phyloP scores from a whole-genome alignment of 1,140 invertebrate species.

The Meloidogyne hapla region DNA sequence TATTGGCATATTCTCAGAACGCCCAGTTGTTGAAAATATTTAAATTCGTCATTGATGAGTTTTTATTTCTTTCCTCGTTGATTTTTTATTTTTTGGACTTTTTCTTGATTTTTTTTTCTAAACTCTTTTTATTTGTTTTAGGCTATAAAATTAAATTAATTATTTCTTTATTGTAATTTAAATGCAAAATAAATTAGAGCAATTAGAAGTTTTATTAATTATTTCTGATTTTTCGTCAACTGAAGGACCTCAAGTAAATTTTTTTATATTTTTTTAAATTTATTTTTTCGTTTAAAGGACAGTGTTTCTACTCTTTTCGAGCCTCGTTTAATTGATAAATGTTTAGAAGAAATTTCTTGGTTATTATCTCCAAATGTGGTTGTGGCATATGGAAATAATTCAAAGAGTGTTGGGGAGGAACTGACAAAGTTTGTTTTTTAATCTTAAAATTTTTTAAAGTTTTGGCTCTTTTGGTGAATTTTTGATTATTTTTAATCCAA shows the following conservation, averaged over 20 bases:
- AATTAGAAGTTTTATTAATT: not conserved
- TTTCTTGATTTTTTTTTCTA: too few relatives aligned
- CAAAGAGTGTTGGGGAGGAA: not conserved
- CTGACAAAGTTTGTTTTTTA: constrained; percentile 17
- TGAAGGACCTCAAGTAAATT: too few relatives aligned
- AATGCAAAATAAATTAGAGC: not conserved
- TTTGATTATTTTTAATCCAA: not conserved
- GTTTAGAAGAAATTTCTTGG: constrained; percentile 29
- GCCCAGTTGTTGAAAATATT: too few relatives aligned
- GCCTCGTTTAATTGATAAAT: constrained; percentile 24
- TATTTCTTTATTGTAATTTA: not conserved
- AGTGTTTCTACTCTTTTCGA: not conserved
- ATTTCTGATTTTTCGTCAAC: not conserved
- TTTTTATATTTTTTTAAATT: not conserved
- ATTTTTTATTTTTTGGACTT: too few relatives aligned
- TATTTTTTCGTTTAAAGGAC: not conserved
- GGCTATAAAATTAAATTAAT: not conserved
- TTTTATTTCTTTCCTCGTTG: too few relatives aligned
- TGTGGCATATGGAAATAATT: constrained; percentile 21
- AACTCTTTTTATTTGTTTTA: too few relatives aligned
- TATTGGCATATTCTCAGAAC: too few relatives aligned
- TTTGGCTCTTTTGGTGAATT: not conserved
- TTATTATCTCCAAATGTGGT: constrained; percentile 36
- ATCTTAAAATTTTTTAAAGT: not conserved
- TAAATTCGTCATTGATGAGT: too few relatives aligned